Conservation (phyloP, 2,797 vertebrate genomes). For the Microctenopoma steveboyesi region DNA sequence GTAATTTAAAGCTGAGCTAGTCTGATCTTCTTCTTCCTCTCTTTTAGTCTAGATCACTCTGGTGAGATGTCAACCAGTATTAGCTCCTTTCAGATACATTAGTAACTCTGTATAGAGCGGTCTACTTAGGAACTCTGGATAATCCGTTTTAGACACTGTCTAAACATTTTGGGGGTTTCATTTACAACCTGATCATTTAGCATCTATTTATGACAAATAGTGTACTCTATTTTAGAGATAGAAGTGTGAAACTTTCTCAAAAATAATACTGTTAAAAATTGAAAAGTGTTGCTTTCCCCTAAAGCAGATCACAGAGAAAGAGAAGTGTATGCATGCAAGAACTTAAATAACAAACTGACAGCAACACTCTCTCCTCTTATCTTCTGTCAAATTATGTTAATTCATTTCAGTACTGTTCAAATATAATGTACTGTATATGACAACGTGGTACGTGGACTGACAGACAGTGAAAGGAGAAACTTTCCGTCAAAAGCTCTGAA, state of each 20-base stretch:
- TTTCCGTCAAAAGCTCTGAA: neutral
- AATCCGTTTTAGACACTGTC: too few relatives aligned
- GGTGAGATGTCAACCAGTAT: too few relatives aligned
- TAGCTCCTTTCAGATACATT: too few relatives aligned
- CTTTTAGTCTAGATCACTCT: too few relatives aligned
- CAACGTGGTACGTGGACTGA: neutral
- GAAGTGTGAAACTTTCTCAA: neutral
- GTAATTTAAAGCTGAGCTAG: too few relatives aligned
- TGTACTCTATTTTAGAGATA: neutral
- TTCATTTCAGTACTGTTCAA: neutral
- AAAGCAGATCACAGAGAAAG: neutral
- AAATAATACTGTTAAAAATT: neutral
- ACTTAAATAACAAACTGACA: neutral
- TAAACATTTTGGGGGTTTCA: too few relatives aligned
- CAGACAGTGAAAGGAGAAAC: neutral
- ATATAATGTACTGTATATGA: neutral
- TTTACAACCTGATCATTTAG: neutral
- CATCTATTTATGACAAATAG: neutral
- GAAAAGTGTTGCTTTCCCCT: too few relatives aligned
- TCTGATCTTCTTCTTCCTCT: too few relatives aligned
- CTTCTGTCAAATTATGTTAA: conserved; percentile 8
- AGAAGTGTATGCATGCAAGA: conserved; percentile 19
- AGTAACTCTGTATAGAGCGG: too few relatives aligned
- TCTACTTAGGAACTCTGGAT: too few relatives aligned
- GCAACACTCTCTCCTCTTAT: neutral